phyloP scores from a whole-genome alignment of 2,797 vertebrate genomes.

The Manis crassicaudata region DNA sequence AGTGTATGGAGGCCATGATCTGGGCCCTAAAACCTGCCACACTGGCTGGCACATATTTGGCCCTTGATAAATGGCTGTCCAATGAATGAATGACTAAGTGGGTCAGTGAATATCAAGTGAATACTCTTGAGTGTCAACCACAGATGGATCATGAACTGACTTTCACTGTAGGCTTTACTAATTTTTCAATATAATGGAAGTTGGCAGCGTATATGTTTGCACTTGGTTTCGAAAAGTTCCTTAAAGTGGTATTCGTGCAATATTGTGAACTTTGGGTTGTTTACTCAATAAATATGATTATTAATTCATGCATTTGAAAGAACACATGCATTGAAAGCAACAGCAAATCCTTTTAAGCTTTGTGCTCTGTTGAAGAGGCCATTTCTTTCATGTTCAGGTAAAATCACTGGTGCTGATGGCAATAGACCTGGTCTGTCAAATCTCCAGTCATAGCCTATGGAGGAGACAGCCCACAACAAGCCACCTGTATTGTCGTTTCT shows the following conservation, averaged over 20 bases:
- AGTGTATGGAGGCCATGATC: background rate
- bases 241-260: background rate
- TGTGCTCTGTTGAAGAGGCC: constrained; percentile 2
- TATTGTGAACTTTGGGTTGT: constrained; percentile 51
- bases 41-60: too few species aligned
- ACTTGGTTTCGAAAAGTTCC: constrained; percentile 16
- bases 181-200: background rate
- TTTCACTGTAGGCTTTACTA: background rate
- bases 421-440: background rate
- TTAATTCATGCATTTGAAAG: constrained; percentile 65
- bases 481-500: background rate
- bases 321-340: constrained; percentile 3
- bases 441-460: background rate
- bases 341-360: constrained; percentile 47
- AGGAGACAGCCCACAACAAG: background rate
- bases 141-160: background rate
- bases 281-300: constrained; percentile 57
- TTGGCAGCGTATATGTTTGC: background rate
- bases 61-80: background rate
- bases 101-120: background rate
- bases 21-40: background rate
- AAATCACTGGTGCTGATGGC: background rate
- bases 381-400: background rate
- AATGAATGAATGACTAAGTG: background rate
- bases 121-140: background rate